phyloP scores from a whole-genome alignment of 2,113 vertebrate genomes.

The Reinhardtius hippoglossoides region DNA sequence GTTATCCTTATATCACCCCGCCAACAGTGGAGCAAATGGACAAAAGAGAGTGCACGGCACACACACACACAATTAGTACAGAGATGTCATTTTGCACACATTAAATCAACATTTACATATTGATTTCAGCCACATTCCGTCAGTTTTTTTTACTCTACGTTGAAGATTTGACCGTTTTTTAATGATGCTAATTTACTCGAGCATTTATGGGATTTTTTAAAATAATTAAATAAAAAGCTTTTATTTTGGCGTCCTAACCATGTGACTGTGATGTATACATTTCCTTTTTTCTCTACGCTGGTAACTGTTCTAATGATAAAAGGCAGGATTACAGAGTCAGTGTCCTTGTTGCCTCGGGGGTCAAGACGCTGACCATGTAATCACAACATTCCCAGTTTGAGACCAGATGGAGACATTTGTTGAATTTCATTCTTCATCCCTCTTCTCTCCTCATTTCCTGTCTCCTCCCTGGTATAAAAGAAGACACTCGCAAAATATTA shows the following conservation, averaged over 20 bases:
- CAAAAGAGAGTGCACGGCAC: constrained; percentile 26
- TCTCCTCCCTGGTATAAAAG: neutral
- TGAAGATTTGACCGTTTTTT: constrained; percentile 2
- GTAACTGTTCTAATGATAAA: neutral
- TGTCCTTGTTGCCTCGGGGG: neutral
- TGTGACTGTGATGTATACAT: neutral
- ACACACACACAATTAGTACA: constrained; percentile 31
- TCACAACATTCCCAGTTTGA: neutral
- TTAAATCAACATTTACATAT: constrained; percentile 9
- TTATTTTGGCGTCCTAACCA: neutral
- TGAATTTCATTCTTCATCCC: neutral
- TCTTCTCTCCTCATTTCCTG: constrained; percentile 5
- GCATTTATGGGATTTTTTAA: neutral
- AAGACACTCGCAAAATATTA: neutral
- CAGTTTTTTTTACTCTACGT: neutral
- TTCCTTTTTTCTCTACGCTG: neutral
- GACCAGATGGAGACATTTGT: neutral
- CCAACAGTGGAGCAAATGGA: constrained; percentile 49
- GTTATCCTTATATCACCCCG: constrained; percentile 76
- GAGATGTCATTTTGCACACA: constrained; percentile 30
- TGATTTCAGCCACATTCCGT: neutral
- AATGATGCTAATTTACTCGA: neutral
- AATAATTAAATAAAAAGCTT: no score
- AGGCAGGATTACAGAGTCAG: neutral
- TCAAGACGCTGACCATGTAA: constrained; percentile 6